A percentile compares a stretch with the other conserved stretches of the same genome.
phyloP scores from a whole-genome alignment of 2,888 invertebrate species.

The Diaphora mendica region DNA sequence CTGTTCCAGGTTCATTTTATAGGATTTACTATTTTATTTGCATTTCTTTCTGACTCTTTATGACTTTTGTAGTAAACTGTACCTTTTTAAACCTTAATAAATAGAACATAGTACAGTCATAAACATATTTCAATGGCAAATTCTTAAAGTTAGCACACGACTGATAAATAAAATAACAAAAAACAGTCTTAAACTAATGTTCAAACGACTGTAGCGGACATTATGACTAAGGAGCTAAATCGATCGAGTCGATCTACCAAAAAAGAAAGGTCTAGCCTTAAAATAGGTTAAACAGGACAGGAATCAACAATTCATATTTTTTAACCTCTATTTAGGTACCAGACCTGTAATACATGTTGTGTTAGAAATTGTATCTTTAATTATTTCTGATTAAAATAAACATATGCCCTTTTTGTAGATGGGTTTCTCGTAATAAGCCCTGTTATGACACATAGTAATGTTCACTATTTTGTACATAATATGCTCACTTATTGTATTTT shows the following conservation, averaged over 20 bases:
- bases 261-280: neutral
- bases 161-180: slow-evolving; percentile 48
- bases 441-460: neutral
- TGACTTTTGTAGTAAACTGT: neutral
- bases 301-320: neutral
- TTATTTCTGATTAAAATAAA: neutral
- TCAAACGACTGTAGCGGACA: slow-evolving; percentile 36
- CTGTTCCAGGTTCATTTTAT: neutral
- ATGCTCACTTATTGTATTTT: slow-evolving; percentile 50
- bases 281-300: neutral
- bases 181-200: slow-evolving; percentile 75
- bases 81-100: neutral
- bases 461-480: slow-evolving; percentile 23
- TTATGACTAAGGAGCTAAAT: neutral
- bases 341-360: neutral
- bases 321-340: neutral
- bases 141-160: slow-evolving; percentile 26
- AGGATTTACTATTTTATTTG: neutral
- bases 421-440: neutral
- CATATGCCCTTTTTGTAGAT: too few species aligned
- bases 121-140: slow-evolving; percentile 24
- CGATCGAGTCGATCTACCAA: neutral
- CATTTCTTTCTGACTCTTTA: neutral
- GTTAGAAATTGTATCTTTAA: neutral
- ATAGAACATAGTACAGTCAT: slow-evolving; percentile 25